Evolutionary conservation across 2,113 vertebrate species (phyloP), one percentile per base, ranked within the genome.

Genomic region (Chionodraco myersi): DNA sequence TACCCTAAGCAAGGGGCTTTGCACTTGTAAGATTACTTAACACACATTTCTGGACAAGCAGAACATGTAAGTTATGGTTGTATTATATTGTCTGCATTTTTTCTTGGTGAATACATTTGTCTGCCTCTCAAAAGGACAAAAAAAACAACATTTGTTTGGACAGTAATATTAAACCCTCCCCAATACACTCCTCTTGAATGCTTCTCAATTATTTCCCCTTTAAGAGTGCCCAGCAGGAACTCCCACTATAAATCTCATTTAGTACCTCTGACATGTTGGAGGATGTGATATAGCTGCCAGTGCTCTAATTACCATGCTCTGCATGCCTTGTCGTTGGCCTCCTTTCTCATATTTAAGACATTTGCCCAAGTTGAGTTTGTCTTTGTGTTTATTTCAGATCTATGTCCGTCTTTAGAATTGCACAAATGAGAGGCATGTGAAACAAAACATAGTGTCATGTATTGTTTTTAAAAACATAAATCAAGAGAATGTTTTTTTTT

Each of bases 241-340:
- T 85, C 87, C 59, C 63, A 54, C 73, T 81, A 83, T 90, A 89
- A 91, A 87, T 91, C 87, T 87, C 74, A 86, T 86, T 88, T 81
- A 89, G 82, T 71, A 77, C 84, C 84, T 54, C 87, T 87, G 90
- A 88, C 85, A 80, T 72, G 76, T 74, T 76, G 36, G 70, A 84
- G 83, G 75, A 83, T 83, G 74, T 70, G 77, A 89, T 81, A 77
- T 84, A 84, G 83, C 82, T 75, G 77, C 67, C 77, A 75, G 62
- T 36, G 80, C 72, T 90, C 71, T 89, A 89, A 92, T 87, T 91
- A 81, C 81, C 67, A 85, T 44, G 62, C 60, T 60, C 82, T 36
- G 74, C 63, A 61, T 52, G 79, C 67, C 72, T 86, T 15, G 6
- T 80, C 63, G 60, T 76, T 86, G 72, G 61, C 47, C 77, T 89